Evolutionary conservation across 2,888 invertebrate genomes (phyloP).

Genomic region (Steromphala cineraria): DNA sequence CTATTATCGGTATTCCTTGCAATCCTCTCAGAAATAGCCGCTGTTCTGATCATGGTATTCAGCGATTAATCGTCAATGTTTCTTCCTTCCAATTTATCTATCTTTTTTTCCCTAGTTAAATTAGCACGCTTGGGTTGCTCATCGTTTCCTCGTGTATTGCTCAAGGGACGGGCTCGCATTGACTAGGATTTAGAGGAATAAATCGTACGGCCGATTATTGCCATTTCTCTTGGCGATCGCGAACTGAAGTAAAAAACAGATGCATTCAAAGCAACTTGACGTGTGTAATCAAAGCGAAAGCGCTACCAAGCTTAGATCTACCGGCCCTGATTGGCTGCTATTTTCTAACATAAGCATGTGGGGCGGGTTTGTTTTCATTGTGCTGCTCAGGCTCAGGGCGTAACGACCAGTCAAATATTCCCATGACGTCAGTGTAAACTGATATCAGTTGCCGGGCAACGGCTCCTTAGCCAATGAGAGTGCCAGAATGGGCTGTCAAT

Average conservation of each 20-base stretch:
- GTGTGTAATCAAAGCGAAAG: slow-evolving; percentile 8
- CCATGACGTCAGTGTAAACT: slow-evolving; percentile 58
- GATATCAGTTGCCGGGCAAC: slow-evolving; percentile 58
- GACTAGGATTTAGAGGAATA: background rate
- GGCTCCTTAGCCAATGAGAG: slow-evolving; percentile 51
- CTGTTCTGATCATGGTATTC: background rate
- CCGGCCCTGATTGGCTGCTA: slow-evolving; percentile 22
- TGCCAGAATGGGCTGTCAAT: slow-evolving; percentile 52
- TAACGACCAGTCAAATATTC: slow-evolving; percentile 41
- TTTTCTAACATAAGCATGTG: slow-evolving; percentile 25
- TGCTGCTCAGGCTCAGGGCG: slow-evolving; percentile 43
- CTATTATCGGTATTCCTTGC: too few relatives aligned
- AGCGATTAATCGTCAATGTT: background rate
- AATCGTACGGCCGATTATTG: slow-evolving; percentile 1
- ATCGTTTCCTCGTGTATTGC: background rate
- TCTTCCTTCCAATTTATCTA: background rate
- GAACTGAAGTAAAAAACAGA: background rate
- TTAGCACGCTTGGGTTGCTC: background rate
- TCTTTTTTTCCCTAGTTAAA: slow-evolving; percentile 1
- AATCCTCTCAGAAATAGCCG: too few relatives aligned
- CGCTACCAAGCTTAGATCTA: slow-evolving; percentile 26
- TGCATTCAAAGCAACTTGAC: background rate
- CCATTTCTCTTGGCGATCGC: background rate
- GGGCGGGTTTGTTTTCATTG: slow-evolving; percentile 38
- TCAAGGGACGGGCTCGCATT: background rate